These are phyloP conservation scores for Tupaia chinensis DNA, from an alignment of 2,113 vertebrate species.

Conservation along the genomic window DNA sequence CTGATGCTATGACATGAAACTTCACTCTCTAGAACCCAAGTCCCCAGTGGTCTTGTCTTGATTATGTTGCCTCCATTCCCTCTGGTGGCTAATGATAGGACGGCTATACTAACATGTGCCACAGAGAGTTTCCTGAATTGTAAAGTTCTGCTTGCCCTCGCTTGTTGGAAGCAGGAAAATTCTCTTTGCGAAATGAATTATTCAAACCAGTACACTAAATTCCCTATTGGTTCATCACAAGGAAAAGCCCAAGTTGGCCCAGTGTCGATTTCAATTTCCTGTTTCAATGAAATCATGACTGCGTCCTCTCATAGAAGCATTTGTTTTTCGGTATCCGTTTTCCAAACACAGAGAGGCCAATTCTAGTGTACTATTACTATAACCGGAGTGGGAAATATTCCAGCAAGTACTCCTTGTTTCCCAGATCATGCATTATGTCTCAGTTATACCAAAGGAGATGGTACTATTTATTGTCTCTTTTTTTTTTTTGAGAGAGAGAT, in stretches of 20 bases:
- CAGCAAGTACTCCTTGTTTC: not conserved
- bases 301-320: not conserved
- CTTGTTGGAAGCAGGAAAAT: not conserved
- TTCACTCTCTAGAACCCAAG: not conserved
- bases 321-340: not conserved
- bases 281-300: slow-evolving; percentile 1
- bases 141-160: not conserved
- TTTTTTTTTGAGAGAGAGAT: too few relatives aligned
- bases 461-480: not conserved
- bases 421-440: not conserved
- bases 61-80: not conserved
- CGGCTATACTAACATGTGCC: not conserved
- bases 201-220: not conserved
- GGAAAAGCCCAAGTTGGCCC: not conserved
- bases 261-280: not conserved
- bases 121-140: not conserved
- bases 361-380: not conserved
- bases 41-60: not conserved
- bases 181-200: not conserved
- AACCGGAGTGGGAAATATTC: not conserved
- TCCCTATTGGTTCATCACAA: not conserved
- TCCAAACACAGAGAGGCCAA: not conserved
- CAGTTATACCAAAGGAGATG: not conserved
- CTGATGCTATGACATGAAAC: not conserved
- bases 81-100: not conserved